A percentile compares a stretch with the other conserved stretches of the same genome.
These are phyloP conservation scores for Suricata suricatta DNA, from an alignment of 2,113 vertebrate species.

Conservation along the genomic window DNA sequence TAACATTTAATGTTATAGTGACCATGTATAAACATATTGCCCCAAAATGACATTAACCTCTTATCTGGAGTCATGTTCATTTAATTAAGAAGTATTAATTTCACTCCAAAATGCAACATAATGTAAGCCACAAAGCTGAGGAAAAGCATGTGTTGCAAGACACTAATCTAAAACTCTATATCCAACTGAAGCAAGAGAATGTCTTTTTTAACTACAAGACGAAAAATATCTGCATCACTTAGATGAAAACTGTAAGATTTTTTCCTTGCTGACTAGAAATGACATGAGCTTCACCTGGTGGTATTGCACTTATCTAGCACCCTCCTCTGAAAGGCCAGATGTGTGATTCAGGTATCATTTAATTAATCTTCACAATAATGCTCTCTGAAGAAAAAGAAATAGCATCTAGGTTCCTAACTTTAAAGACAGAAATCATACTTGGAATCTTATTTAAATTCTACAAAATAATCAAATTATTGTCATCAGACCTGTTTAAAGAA, in stretches of 20 bases:
- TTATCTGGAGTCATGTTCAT: background rate
- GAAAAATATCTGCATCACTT: background rate
- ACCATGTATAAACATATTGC: background rate
- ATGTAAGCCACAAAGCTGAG: background rate
- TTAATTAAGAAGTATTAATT: constrained; percentile 36
- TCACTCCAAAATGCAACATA: background rate
- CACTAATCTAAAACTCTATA: background rate
- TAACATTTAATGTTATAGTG: background rate
- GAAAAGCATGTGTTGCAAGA: background rate
- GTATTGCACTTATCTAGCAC: constrained; percentile 16
- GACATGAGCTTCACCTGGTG: background rate
- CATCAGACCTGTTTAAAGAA: constrained; percentile 40
- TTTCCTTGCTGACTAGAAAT: constrained; percentile 35
- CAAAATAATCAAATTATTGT: constrained; percentile 49
- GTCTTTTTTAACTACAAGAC: background rate
- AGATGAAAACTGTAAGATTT: background rate
- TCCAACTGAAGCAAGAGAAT: background rate
- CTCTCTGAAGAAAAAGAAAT: constrained; percentile 39
- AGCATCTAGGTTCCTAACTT: background rate
- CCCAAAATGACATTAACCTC: background rate
- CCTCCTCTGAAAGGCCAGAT: constrained; percentile 21
- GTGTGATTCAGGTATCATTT: constrained; percentile 42
- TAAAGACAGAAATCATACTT: constrained; percentile 46
- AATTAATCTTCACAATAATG: constrained; percentile 64
- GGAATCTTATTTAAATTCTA: constrained; percentile 34